These are phyloP conservation scores for Sebastiscus tertius DNA, from an alignment of 2,797 vertebrate genomes.

Conservation along the genomic window DNA sequence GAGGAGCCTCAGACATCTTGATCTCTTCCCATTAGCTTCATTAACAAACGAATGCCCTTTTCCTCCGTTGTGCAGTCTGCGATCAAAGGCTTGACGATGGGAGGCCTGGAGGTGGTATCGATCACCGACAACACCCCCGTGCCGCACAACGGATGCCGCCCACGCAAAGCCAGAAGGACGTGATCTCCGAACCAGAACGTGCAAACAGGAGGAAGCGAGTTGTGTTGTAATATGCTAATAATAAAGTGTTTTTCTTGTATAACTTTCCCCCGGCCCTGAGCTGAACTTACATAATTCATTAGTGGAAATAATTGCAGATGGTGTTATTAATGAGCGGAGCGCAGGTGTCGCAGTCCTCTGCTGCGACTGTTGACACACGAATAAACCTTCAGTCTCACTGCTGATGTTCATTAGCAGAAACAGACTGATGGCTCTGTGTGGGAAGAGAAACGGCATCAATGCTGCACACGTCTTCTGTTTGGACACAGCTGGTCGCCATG, in stretches of 20 bases:
- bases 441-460: neutral
- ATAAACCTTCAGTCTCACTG: constrained; percentile 18
- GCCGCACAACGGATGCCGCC: constrained; percentile 97
- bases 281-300: constrained; percentile 13
- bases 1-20: neutral
- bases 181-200: constrained; percentile 49
- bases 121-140: constrained; percentile 96
- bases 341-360: constrained; percentile 10
- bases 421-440: neutral
- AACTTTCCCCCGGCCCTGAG: neutral
- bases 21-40: constrained; percentile 2
- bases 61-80: constrained; percentile 84
- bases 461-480: neutral
- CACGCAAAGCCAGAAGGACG: constrained; percentile 89
- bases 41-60: constrained; percentile 20
- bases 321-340: constrained; percentile 35
- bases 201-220: neutral
- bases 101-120: constrained; percentile 93
- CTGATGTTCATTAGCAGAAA: constrained; percentile 21
- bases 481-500: neutral
- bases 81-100: constrained; percentile 94
- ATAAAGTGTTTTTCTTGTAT: constrained; percentile 63
- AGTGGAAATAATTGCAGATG: constrained; percentile 25
- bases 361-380: constrained; percentile 20
- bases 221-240: constrained; percentile 33